phyloP scores from a whole-genome alignment of 2,797 vertebrate species.

The Eidolon dupreanum region DNA sequence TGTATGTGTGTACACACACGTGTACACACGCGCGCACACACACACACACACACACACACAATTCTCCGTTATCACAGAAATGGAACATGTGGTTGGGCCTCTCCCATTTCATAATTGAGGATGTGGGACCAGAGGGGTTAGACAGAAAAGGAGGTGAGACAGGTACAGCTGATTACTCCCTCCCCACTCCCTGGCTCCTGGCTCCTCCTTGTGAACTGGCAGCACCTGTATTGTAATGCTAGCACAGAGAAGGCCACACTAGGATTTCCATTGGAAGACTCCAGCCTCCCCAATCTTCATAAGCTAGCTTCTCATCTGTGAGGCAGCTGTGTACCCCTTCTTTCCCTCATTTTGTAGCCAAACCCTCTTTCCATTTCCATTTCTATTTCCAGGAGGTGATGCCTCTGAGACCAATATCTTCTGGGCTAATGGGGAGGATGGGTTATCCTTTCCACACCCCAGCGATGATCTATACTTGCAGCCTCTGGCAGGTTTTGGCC shows the following conservation, averaged over 20 bases:
- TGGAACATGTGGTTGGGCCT: not conserved
- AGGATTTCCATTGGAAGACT: not conserved
- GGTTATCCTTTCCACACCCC: slow-evolving; percentile 93
- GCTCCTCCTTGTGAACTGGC: not conserved
- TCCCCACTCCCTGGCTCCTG: not conserved
- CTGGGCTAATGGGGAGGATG: slow-evolving; percentile 91
- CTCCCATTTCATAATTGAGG: not conserved
- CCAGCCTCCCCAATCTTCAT: not conserved
- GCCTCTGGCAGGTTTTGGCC: slow-evolving; percentile 91
- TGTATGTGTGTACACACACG: too few species aligned
- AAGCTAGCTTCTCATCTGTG: not conserved
- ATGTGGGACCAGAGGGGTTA: not conserved
- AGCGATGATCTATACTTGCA: slow-evolving; percentile 93
- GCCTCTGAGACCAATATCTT: slow-evolving; percentile 89
- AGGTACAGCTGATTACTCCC: not conserved
- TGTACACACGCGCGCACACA: too few species aligned
- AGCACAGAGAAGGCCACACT: not conserved
- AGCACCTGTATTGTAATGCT: not conserved
- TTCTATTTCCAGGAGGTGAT: slow-evolving; percentile 88
- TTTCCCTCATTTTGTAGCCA: not conserved
- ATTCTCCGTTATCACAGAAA: not conserved
- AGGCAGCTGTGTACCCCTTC: not conserved
- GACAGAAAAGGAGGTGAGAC: not conserved
- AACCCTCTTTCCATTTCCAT: slow-evolving; percentile 27
- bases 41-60: too few species aligned